These are phyloP conservation scores for Proteles cristata DNA, from an alignment of 2,113 vertebrate species.

Conservation along the genomic window DNA sequence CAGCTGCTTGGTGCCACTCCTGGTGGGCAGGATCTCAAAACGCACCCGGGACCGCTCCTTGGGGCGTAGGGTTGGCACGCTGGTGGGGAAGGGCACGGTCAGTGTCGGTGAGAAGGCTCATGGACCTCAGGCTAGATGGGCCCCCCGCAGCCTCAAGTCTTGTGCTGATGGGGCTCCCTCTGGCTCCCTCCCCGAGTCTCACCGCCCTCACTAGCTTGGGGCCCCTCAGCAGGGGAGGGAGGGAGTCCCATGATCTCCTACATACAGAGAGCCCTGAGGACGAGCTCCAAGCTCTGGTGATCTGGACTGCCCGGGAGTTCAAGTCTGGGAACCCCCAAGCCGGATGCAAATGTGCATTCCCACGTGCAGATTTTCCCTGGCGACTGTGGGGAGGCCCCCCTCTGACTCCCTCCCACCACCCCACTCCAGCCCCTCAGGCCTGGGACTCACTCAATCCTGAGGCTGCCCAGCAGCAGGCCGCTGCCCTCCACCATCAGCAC, in stretches of 20 bases:
- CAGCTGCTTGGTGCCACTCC: conserved; percentile 84
- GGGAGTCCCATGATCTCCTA: background rate
- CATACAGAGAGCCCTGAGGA: background rate
- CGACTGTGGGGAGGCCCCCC: fast-evolving
- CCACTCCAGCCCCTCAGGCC: background rate
- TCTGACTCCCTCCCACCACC: fast-evolving
- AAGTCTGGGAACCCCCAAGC: background rate
- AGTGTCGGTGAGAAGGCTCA: background rate
- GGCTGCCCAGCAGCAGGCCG: conserved; percentile 82
- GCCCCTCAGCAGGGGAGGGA: background rate
- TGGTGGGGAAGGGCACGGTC: conserved; percentile 29
- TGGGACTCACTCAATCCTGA: conserved; percentile 83
- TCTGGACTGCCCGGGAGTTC: background rate
- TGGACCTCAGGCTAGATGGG: fast-evolving
- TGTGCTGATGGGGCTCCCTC: background rate
- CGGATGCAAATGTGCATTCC: background rate
- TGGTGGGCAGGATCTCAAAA: conserved; percentile 83
- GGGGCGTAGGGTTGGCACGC: conserved; percentile 82
- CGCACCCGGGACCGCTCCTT: conserved; percentile 78
- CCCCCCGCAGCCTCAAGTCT: background rate
- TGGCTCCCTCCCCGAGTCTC: background rate
- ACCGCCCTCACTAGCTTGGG: background rate
- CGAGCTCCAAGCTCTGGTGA: background rate
- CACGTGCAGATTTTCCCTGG: background rate
- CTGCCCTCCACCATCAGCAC: conserved; percentile 86